Evolutionary conservation across 1,140 invertebrate species (phyloP), one percentile per base, ranked within the genome.

Genomic region (Vollenhovia emeryi): DNA sequence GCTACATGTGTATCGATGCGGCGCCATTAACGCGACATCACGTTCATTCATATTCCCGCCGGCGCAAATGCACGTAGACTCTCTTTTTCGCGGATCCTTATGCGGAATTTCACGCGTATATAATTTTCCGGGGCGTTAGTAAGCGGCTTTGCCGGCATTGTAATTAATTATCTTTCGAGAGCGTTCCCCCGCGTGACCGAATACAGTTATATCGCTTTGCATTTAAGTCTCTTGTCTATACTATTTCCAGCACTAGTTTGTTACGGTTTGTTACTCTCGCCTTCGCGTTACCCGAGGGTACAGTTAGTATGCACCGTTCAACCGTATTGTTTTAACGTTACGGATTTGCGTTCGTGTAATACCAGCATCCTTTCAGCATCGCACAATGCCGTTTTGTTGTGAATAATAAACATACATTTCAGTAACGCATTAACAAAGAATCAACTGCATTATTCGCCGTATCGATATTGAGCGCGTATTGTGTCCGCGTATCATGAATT

Each of bases 281-380:
- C 45, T 71, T 69, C 6, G 13, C 48, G 21, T 73, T 43, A 50
- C 64, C 50, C 24, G 36, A 45, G 50, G 64, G 48, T 36, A 24
- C 64, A 57, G 78, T 80, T 80, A 80, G 78, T 43, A 30, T 30
- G 48, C 48, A 15, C 24, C 48, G 48, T 80, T 80, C 78, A 55
- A 45, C 66, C 33, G 50, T 80, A 73, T 82, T 73, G 78, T 73
- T 82, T 82, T 82, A 73, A 82, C 36, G 66, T 82, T 71, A 59
- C 66, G 66, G 66, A 71, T 73, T 71, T 71, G 36, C 64, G 50
- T 50, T 82, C 27, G 66, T 68, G 50, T 73, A 73, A 73, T 73
- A 73, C 36, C 50, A 13, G 64, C 78, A 80, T 55, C 64, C 50
- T 80, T 80, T 80, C 64, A 80, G 24, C 27, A 55, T 55, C 36